phyloP scores from a whole-genome alignment of 1,140 invertebrate species.

The Phymorhynchus buccinoides region DNA sequence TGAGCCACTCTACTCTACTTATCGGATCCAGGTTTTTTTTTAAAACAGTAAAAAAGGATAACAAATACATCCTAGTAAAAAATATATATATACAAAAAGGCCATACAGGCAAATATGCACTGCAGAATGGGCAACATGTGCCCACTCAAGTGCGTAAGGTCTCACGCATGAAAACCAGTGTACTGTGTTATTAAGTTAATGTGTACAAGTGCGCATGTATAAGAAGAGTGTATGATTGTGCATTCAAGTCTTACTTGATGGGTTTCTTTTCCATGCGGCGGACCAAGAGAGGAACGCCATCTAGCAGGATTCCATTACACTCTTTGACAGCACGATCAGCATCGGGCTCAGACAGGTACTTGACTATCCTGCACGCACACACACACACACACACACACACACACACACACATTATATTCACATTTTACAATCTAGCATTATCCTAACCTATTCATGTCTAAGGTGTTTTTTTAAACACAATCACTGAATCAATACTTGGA shows the following conservation, averaged over 20 bases:
- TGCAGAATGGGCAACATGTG: no score
- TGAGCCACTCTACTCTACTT: no score
- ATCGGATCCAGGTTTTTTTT: no score
- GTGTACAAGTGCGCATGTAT: no score
- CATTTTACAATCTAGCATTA: background rate
- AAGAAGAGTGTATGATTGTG: background rate
- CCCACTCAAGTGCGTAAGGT: no score
- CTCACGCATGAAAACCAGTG: no score
- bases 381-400: background rate
- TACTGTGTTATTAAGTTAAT: no score
- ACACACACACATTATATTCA: background rate
- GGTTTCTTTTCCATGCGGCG: conserved; percentile 35
- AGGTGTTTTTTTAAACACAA: background rate
- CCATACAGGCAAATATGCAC: no score
- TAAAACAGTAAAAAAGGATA: no score
- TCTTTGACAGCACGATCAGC: conserved; percentile 48
- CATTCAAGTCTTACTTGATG: background rate
- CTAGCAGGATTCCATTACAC: conserved; percentile 41
- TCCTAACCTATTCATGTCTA: background rate
- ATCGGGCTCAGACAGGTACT: conserved; percentile 52
- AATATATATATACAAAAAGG: no score
- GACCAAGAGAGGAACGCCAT: conserved; percentile 40
- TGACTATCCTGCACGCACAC: conserved; percentile 44
- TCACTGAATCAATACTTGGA: background rate
- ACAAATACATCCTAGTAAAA: no score